phyloP scores from a whole-genome alignment of 2,888 invertebrate species.

The Cataglyphis albicans region DNA sequence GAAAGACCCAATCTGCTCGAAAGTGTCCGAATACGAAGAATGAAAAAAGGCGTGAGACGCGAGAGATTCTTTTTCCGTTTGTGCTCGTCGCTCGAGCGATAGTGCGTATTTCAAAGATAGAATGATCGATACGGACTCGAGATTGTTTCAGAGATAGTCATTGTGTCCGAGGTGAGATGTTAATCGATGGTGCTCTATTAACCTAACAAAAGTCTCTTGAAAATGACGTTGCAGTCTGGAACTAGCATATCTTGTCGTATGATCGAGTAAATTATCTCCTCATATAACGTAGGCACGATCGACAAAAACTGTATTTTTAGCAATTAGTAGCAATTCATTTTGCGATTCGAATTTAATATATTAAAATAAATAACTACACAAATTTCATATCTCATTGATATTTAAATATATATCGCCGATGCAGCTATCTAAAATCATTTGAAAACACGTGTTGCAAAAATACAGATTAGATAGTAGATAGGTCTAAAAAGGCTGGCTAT shows the following conservation, averaged over 20 bases:
- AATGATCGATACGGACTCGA: constrained; percentile 63
- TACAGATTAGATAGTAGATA: constrained; percentile 45
- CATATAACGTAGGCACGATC: background rate
- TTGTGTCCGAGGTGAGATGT: constrained; percentile 32
- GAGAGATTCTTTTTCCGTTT: constrained; percentile 26
- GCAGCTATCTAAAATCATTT: constrained; percentile 7
- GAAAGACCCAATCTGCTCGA: constrained; percentile 72
- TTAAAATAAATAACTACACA: background rate
- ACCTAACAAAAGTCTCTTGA: constrained; percentile 13
- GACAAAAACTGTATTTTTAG: background rate
- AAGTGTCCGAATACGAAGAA: constrained; percentile 55
- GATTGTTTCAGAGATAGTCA: constrained; percentile 60
- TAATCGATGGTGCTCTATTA: constrained; percentile 34
- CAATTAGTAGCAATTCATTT: background rate
- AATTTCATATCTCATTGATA: constrained; percentile 7
- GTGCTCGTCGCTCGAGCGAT: constrained; percentile 39
- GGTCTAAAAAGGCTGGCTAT: constrained; percentile 37
- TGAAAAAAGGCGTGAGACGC: constrained; percentile 56
- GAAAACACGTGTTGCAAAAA: constrained; percentile 26
- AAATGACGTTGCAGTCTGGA: background rate
- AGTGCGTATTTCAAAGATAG: constrained; percentile 60
- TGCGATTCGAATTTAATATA: background rate
- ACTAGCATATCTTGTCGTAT: background rate
- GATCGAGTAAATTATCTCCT: constrained; percentile 4
- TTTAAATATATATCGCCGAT: constrained; percentile 18